These are phyloP conservation scores for Rugalucina vietnamica DNA, from an alignment of 2,888 invertebrate species.

Conservation along the genomic window DNA sequence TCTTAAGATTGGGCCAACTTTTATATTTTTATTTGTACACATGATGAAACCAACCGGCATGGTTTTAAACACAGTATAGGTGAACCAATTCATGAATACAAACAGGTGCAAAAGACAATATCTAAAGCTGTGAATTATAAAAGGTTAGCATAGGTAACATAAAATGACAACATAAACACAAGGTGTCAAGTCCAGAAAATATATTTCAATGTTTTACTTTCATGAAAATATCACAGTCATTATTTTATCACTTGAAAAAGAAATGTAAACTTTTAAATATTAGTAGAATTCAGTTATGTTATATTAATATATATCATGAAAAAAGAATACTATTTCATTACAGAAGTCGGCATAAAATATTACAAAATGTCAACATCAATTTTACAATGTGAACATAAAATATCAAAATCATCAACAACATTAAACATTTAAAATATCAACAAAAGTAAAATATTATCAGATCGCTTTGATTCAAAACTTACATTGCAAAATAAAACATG, in stretches of 20 bases:
- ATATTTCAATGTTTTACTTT: not conserved
- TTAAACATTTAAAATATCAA: too few species aligned
- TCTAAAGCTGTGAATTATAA: not conserved
- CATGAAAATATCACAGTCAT: constrained; percentile 6
- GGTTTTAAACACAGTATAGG: not conserved
- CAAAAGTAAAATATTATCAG: too few species aligned
- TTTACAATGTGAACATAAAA: not conserved
- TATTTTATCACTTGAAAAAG: not conserved
- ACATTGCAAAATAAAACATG: too few species aligned
- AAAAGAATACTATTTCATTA: not conserved
- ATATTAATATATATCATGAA: not conserved
- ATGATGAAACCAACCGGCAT: not conserved
- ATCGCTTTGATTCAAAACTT: too few species aligned
- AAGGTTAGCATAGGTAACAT: not conserved
- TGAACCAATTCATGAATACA: not conserved
- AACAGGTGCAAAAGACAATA: not conserved
- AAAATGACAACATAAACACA: not conserved
- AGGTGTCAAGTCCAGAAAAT: not conserved
- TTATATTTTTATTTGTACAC: not conserved
- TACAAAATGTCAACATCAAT: too few species aligned
- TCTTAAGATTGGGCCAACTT: not conserved
- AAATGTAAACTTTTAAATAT: not conserved
- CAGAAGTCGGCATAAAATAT: too few species aligned
- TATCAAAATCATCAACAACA: not conserved
- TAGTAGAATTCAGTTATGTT: not conserved